phyloP scores from a whole-genome alignment of 2,888 invertebrate species.

The Platerodrilus igneus region DNA sequence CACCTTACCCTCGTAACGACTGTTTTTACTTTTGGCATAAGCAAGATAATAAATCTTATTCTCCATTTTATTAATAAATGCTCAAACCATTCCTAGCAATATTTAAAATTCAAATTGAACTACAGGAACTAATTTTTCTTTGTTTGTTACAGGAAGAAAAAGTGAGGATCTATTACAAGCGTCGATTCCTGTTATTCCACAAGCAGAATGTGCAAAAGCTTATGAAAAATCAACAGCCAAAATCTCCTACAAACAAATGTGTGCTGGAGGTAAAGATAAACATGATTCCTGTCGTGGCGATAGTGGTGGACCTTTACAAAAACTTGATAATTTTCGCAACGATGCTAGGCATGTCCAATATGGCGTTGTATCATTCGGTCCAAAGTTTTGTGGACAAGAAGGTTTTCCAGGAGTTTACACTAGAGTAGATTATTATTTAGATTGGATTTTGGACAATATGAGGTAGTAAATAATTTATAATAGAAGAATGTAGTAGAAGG shows the following conservation, averaged over 20 bases:
- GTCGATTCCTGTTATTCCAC: constrained; percentile 37
- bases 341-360: constrained; percentile 51
- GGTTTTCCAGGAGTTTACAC: constrained; percentile 67
- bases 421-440: constrained; percentile 55
- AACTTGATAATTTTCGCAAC: background rate
- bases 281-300: constrained; percentile 64
- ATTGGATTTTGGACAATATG: constrained; percentile 62
- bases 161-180: constrained; percentile 13
- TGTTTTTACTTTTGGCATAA: too few species aligned
- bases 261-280: constrained; percentile 57
- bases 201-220: constrained; percentile 28
- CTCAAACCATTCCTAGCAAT: too few species aligned
- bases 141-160: constrained; percentile 11
- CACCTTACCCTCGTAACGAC: too few species aligned
- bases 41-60: too few species aligned
- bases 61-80: too few species aligned
- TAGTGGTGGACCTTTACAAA: constrained; percentile 61
- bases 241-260: constrained; percentile 50
- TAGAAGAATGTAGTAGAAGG: too few species aligned
- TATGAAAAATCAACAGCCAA: constrained; percentile 34
- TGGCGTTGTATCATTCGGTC: constrained; percentile 51
- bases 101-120: too few species aligned
- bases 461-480: constrained; percentile 45
- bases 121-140: background rate
- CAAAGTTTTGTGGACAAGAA: constrained; percentile 43